A percentile compares a stretch with the other conserved stretches of the same genome.
These are phyloP conservation scores for Diplosoma virens DNA, from an alignment of 23 tunicate genomes.

Conservation along the genomic window DNA sequence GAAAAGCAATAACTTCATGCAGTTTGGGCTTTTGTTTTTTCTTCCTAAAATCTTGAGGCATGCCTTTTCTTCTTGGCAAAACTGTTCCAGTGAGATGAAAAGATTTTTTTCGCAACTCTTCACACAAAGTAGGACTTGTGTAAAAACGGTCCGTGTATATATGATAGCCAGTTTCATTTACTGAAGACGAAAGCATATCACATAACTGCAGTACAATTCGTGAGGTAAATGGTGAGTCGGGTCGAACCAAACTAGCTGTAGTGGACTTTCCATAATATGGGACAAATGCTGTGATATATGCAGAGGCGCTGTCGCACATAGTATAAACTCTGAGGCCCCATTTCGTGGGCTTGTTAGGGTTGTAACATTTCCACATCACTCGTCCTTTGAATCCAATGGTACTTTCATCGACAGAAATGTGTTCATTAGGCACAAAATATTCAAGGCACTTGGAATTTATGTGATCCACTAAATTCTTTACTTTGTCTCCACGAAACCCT, in stretches of 20 bases:
- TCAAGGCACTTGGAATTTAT: slow-evolving; percentile 2
- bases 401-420: slow-evolving; percentile 28
- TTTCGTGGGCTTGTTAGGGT: slow-evolving; percentile 41
- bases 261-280: no score
- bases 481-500: slow-evolving; percentile 23
- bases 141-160: slow-evolving; percentile 15
- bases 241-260: background rate
- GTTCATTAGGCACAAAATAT: slow-evolving; percentile 33
- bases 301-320: slow-evolving; percentile 23
- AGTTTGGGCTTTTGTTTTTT: background rate
- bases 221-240: background rate
- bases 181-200: background rate
- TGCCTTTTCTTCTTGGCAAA: slow-evolving; percentile 1
- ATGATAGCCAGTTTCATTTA: slow-evolving; percentile 4
- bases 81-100: slow-evolving; percentile 19
- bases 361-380: slow-evolving; percentile 18
- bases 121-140: slow-evolving; percentile 9
- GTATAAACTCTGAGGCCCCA: slow-evolving; percentile 22
- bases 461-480: slow-evolving; percentile 13
- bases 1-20: slow-evolving; percentile 9
- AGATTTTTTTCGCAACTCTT: background rate
- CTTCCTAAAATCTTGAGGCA: background rate
- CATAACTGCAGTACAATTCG: slow-evolving; percentile 11
- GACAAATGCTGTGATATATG: slow-evolving; percentile 8
- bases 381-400: slow-evolving; percentile 27